Conservation (phyloP, 2,113 vertebrate species). For the Trinectes maculatus region DNA sequence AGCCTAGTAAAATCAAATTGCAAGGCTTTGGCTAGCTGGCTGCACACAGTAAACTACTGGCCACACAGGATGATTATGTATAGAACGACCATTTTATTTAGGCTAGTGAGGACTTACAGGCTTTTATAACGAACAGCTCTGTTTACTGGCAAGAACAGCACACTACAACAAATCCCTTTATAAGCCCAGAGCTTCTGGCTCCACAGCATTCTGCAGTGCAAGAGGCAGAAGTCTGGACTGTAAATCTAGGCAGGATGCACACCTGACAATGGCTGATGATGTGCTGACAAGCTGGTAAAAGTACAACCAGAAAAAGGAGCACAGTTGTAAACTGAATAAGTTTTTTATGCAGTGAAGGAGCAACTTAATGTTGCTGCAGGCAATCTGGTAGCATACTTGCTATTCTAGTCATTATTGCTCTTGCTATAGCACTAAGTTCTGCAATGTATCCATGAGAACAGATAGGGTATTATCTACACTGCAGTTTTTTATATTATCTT, state of each 20-base stretch:
- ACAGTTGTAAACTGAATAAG: conserved; percentile 13
- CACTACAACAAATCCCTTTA: conserved; percentile 63
- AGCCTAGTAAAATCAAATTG: conserved; percentile 80
- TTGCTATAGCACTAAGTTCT: no score
- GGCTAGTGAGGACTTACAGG: conserved; percentile 50
- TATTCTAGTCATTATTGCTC: background rate
- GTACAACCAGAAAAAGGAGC: conserved; percentile 4
- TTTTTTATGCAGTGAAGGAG: conserved; percentile 18
- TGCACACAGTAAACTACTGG: conserved; percentile 71
- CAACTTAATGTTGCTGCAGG: background rate
- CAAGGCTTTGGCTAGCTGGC: conserved; percentile 72
- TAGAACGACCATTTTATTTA: conserved; percentile 69
- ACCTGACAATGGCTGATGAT: conserved; percentile 56
- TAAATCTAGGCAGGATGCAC: conserved; percentile 52
- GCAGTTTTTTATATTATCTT: no score
- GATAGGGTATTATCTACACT: no score
- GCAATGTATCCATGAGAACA: no score
- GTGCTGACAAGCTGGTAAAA: conserved; percentile 51
- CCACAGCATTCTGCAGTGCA: conserved; percentile 21
- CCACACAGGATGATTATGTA: conserved; percentile 78
- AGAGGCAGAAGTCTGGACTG: conserved; percentile 35
- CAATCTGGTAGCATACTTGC: background rate
- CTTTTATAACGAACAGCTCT: conserved; percentile 68
- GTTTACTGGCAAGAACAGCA: conserved; percentile 67
- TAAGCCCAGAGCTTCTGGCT: conserved; percentile 50